These are phyloP conservation scores for Danio tinwini DNA, from an alignment of 2,797 vertebrate species.

Conservation along the genomic window DNA sequence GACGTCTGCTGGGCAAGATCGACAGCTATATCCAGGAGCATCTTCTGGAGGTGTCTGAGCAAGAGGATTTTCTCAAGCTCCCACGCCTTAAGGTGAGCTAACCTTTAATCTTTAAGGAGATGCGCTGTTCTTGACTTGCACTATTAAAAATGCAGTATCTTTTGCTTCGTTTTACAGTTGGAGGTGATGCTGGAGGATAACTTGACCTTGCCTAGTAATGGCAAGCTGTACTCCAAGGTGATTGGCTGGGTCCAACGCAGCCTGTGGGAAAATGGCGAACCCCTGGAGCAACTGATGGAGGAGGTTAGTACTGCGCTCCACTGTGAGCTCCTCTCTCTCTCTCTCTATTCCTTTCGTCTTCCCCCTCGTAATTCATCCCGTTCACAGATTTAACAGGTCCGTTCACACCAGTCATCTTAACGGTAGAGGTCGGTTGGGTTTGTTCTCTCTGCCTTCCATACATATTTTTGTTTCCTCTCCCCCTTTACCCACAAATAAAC, in stretches of 20 bases:
- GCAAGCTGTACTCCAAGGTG: constrained; percentile 98
- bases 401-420: constrained; percentile 46
- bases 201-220: constrained; percentile 94
- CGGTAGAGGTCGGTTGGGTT: constrained; percentile 63
- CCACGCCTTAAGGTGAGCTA: constrained; percentile 91
- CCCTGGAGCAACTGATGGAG: constrained; percentile 94
- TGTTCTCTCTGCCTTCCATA: constrained; percentile 65
- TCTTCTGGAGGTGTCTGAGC: constrained; percentile 92
- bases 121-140: background rate
- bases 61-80: constrained; percentile 98
- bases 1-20: constrained; percentile 89
- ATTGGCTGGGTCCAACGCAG: constrained; percentile 98
- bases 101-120: background rate
- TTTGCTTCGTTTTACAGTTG: constrained; percentile 79
- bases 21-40: constrained; percentile 96
- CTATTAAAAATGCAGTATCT: constrained; percentile 14
- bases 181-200: constrained; percentile 99
- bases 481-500: constrained; percentile 79
- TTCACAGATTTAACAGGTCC: constrained; percentile 47
- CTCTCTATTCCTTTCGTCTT: constrained; percentile 46
- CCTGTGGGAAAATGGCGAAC: constrained; percentile 97
- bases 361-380: constrained; percentile 47
- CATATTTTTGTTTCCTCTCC: constrained; percentile 59
- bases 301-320: constrained; percentile 89
- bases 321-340: constrained; percentile 28